Evolutionary conservation across 2,797 vertebrate species (phyloP).

Genomic region (Myripristis jacobus): DNA sequence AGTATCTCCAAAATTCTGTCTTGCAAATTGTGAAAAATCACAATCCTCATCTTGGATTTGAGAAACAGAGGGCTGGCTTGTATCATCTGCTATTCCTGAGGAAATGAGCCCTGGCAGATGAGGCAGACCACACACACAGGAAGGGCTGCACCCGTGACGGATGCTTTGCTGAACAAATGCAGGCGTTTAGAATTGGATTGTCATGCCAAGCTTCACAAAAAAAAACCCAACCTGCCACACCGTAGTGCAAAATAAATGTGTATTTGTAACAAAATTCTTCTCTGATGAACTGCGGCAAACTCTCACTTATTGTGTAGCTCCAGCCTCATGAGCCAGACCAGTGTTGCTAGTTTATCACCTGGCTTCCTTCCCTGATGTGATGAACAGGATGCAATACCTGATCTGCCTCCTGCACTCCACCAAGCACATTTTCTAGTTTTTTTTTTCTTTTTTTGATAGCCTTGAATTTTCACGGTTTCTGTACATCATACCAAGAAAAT

Average conservation of each 20-base stretch:
- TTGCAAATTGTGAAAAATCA: constrained; percentile 7
- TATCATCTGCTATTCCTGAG: background rate
- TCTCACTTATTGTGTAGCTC: background rate
- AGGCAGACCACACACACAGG: background rate
- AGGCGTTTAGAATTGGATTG: background rate
- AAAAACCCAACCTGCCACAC: no score
- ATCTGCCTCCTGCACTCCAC: no score
- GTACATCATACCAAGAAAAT: no score
- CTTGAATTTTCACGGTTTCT: no score
- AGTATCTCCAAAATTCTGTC: background rate
- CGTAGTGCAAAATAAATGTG: background rate
- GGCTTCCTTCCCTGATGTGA: no score
- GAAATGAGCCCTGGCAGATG: no score
- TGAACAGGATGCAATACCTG: no score
- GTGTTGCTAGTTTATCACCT: no score
- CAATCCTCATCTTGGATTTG: background rate
- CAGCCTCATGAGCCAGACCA: no score
- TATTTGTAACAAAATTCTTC: background rate
- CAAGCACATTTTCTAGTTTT: no score
- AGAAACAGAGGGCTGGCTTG: constrained; percentile 11
- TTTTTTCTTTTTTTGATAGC: no score
- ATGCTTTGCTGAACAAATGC: background rate
- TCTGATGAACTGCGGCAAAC: background rate
- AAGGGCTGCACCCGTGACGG: background rate
- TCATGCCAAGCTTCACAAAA: background rate